These are phyloP conservation scores for Carettochelys insculpta DNA, from an alignment of 2,113 vertebrate species.

Conservation along the genomic window DNA sequence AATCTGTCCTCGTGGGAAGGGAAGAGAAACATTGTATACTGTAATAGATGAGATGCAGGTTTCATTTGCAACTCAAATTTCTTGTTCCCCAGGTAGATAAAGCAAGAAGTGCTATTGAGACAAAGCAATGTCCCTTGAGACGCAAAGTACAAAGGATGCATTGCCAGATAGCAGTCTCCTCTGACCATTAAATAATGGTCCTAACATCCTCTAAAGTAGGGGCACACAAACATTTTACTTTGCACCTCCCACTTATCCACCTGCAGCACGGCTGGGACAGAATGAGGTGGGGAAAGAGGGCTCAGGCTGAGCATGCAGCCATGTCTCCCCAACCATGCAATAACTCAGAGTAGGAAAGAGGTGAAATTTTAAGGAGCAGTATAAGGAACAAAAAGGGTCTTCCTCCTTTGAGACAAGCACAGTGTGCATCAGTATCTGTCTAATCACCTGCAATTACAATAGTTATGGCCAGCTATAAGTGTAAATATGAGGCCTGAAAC, in stretches of 20 bases:
- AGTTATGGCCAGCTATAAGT: neutral
- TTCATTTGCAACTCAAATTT: neutral
- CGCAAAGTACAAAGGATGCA: neutral
- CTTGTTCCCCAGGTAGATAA: neutral
- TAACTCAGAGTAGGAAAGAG: neutral
- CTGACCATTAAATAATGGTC: neutral
- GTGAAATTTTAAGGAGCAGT: neutral
- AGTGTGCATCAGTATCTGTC: neutral
- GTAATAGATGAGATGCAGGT: neutral
- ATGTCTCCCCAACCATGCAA: too few species aligned
- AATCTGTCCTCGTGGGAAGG: neutral
- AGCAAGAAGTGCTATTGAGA: neutral
- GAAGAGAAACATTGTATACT: neutral
- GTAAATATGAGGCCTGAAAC: neutral
- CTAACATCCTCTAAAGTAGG: neutral
- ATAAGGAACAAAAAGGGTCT: neutral
- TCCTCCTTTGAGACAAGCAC: neutral
- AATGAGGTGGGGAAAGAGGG: too few species aligned
- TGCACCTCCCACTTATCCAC: too few species aligned
- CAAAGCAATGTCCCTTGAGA: neutral
- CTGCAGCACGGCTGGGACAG: too few species aligned
- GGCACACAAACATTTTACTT: too few species aligned
- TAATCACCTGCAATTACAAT: neutral
- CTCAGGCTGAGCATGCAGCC: too few species aligned
- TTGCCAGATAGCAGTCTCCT: neutral